Conservation (phyloP, 1,140 invertebrate species). For the Eriocheir sinensis region DNA sequence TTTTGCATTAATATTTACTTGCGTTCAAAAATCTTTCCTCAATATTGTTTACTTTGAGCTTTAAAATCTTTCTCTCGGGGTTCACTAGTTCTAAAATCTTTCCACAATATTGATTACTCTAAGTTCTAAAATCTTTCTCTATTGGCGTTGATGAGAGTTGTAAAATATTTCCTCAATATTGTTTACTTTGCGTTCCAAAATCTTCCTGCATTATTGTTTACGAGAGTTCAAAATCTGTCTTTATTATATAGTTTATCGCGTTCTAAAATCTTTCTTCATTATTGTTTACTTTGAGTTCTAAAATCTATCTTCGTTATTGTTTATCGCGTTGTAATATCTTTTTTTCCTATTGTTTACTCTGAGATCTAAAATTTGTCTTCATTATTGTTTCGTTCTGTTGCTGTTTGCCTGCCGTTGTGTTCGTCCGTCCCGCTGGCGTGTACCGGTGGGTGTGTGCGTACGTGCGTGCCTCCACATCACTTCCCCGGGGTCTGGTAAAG, state of each 20-base stretch:
- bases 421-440: neutral
- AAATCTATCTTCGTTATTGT: neutral
- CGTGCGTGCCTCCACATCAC: neutral
- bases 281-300: neutral
- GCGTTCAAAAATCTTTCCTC: too few relatives aligned
- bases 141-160: neutral
- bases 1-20: too few relatives aligned
- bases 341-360: neutral
- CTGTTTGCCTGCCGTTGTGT: neutral
- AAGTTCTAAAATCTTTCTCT: too few relatives aligned
- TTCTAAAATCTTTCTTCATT: neutral
- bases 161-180: too few relatives aligned
- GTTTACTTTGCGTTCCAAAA: too few relatives aligned
- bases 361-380: neutral
- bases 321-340: neutral
- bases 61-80: too few relatives aligned
- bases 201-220: too few relatives aligned
- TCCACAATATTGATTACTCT: neutral
- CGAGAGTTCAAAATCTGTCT: too few relatives aligned
- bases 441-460: neutral
- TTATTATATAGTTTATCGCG: neutral
- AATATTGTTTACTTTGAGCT: too few relatives aligned
- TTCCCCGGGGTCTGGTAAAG: slow-evolving; percentile 42
- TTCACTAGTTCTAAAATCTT: too few relatives aligned
- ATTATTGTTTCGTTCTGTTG: neutral